Base-by-base conservation (phyloP, 2,113 vertebrate genomes). In the Chamaea fasciata region DNA sequence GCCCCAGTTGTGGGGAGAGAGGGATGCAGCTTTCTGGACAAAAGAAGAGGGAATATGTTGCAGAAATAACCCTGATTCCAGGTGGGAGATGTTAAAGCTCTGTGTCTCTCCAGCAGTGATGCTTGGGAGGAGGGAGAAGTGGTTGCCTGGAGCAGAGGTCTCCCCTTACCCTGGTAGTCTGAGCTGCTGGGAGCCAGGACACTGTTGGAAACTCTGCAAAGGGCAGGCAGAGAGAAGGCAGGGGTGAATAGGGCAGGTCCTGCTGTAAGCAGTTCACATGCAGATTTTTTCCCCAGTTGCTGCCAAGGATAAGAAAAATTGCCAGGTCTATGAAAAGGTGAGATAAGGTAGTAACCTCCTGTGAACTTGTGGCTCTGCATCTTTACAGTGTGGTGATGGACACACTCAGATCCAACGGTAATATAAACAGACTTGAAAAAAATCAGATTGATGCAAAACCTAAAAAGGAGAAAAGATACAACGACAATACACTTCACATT, bases 401-500 rank as follows among this genome's bases (percentile, higher is more conserved):
- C 28, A 41, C 39, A 44, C 6, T 21, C 57, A 42, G 28, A 53
- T 20, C n/a, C 63, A 93, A 28, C 28, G 37, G 21, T 14, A 70
- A 63, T 33, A 24, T 15, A 53, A 93, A 92, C 9, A 46, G 52
- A 84, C 8, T 5, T 59, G 64, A 60, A 67, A 80, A 41, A 64
- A n/a, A 2, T 17, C 35, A 64, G 19, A 87, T 20, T 22, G 24
- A 81, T 52, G 30, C 50, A 59, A 86, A 63, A 62, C 18, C n/a
- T 53, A 33, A 62, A 92, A 90, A 70, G 27, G 39, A 84, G 13
- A 47, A 91, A 71, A 64, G 18, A 33, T 47, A 39, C 3, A 63
- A 68, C 15, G 71, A 62, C 22, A 49, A 59, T 0, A 0, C 24
- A 46, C 21, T 87, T 87, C 0, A 0, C 15, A 2, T 95, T 79